These are phyloP conservation scores for Burhinus oedicnemus DNA, from an alignment of 2,113 vertebrate species.

Conservation along the genomic window DNA sequence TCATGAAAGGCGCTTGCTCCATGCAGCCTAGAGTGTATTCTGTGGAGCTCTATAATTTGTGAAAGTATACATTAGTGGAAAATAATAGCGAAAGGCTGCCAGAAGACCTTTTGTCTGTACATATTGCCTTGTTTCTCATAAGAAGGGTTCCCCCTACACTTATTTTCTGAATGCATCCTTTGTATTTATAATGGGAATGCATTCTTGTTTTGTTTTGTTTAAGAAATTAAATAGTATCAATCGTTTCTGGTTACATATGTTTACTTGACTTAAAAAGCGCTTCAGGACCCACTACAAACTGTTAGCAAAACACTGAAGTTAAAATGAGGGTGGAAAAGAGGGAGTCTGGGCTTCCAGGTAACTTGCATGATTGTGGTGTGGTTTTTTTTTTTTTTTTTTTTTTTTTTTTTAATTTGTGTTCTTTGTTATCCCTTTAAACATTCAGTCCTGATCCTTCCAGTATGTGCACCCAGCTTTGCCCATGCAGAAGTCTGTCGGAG, in stretches of 20 bases:
- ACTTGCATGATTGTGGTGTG: neutral
- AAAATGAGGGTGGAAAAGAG: neutral
- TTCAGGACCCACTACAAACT: neutral
- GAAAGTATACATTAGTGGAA: neutral
- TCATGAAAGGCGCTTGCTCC: neutral
- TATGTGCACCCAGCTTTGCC: neutral
- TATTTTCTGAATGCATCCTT: neutral
- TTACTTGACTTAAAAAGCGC: neutral
- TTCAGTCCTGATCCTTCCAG: neutral
- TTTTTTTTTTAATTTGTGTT: neutral
- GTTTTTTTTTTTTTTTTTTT: neutral
- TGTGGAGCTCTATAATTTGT: neutral
- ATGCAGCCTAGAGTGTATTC: neutral
- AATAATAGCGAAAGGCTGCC: neutral
- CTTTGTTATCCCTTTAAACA: neutral
- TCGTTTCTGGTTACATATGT: neutral
- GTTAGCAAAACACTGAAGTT: neutral
- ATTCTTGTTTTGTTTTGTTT: neutral
- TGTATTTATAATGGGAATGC: neutral
- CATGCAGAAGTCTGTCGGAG: neutral
- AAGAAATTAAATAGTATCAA: neutral
- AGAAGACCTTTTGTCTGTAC: neutral
- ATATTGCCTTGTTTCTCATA: neutral
- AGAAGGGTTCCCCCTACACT: neutral
- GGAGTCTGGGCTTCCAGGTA: neutral